Evolutionary conservation across 1,140 invertebrate genomes (phyloP).

Genomic region (Nylanderia fulva): DNA sequence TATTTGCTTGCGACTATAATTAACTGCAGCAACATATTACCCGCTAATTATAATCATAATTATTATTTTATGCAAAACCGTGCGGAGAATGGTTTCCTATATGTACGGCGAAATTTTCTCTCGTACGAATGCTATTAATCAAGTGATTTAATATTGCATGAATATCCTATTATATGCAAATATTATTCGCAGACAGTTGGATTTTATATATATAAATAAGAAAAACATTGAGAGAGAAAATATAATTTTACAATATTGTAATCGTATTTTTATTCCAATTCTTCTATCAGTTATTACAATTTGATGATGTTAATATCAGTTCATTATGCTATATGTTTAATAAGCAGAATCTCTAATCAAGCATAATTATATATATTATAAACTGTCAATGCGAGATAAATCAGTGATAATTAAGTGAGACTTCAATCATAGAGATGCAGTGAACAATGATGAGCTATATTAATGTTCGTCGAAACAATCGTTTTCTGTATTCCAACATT

Average conservation of each 20-base stretch:
- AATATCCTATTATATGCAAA: background rate
- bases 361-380: constrained; percentile 46
- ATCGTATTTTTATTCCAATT: background rate
- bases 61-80: constrained; percentile 13
- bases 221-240: background rate
- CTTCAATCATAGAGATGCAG: constrained; percentile 33
- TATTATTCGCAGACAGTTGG: background rate
- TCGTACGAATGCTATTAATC: background rate
- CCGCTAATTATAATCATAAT: constrained; percentile 49
- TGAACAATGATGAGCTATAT: constrained; percentile 46
- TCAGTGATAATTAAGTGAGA: constrained; percentile 59
- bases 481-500: constrained; percentile 51
- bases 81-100: background rate
- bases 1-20: constrained; percentile 19
- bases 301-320: background rate
- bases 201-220: background rate
- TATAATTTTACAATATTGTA: background rate
- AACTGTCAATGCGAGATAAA: constrained; percentile 58
- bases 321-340: constrained; percentile 16
- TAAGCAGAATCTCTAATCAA: constrained; percentile 39
- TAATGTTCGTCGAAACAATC: constrained; percentile 53
- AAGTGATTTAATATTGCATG: background rate
- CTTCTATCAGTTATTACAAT: background rate
- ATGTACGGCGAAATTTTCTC: background rate
- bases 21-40: constrained; percentile 32